Base-by-base conservation (phyloP, 2,113 vertebrate genomes). In the Percopsis transmontana region DNA sequence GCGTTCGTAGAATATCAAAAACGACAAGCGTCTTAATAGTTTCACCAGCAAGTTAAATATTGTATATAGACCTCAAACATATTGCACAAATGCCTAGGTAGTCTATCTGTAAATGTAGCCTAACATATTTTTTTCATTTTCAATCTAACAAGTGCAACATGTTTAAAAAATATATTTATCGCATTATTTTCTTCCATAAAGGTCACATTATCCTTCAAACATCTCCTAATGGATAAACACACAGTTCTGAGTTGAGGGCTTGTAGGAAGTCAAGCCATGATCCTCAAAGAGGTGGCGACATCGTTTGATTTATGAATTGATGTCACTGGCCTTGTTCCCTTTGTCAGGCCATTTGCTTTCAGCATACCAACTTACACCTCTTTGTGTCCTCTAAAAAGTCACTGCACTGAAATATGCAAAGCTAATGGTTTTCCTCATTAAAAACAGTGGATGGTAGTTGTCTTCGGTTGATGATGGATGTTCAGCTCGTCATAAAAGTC, bases 341-440 rank as follows among this genome's bases (percentile, higher is more conserved):
- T 76, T 72, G 58, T 83, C 67, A 23, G 44, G 44, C 68, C 4
- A 24, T 77, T 62, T 81, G 81, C 77, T 74, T 48, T 16, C 56
- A 75, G 89, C 74, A 89, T 89, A 90, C 85, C 71, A 90, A 88
- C 69, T 84, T 78, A 65, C 76, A 66, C 19, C 11, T 65, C 81
- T 84, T 87, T 88, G 79, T 88, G 33, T 40, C 53, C 42, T 27
- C 52, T 12, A 23, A 63, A 54, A 71, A 87, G 80, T 86, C 82
- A 80, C 58, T 72, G 62, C 66, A 62, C 45, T 62, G 67, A 1
- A 55, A 62, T 27, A 56, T 24, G 60, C 59, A 76, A 57, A 9
- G 58, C 27, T 15, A 83, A 69, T 50, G 5, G 62, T 57, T 66
- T 66, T 76, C 64, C 74, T 74, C 42, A 58, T 66, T 50, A 52